These are phyloP conservation scores for Psittacula derbiana DNA, from an alignment of 2,797 vertebrate genomes.

Conservation along the genomic window DNA sequence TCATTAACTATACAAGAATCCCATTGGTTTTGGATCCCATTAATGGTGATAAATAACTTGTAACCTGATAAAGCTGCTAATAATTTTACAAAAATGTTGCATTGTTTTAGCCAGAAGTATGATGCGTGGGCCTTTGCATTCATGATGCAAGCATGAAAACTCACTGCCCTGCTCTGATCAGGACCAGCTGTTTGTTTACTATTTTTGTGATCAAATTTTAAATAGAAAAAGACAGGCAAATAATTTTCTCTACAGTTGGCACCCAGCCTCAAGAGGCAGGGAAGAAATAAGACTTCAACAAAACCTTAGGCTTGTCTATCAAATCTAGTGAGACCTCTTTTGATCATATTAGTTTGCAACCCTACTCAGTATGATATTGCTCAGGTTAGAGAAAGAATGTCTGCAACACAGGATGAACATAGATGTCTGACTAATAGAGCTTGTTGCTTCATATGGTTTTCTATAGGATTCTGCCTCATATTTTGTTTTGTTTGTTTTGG, in stretches of 20 bases:
- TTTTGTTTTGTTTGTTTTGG: neutral
- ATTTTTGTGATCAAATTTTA: neutral
- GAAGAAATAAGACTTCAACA: neutral
- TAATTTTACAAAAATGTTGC: constrained; percentile 60
- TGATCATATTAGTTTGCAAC: neutral
- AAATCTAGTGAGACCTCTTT: neutral
- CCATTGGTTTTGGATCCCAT: neutral
- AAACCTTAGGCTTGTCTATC: neutral
- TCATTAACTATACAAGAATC: neutral
- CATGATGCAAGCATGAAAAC: constrained; percentile 33
- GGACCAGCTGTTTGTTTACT: constrained; percentile 4
- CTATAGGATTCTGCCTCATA: neutral
- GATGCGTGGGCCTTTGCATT: neutral
- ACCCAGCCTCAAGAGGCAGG: neutral
- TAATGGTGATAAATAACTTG: constrained; percentile 25
- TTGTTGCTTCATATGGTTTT: neutral
- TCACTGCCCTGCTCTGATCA: neutral
- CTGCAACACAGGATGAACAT: neutral
- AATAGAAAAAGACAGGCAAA: neutral
- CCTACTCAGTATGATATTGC: neutral
- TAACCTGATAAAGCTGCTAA: constrained; percentile 42
- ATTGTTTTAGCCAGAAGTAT: constrained; percentile 25
- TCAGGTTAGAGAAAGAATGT: neutral
- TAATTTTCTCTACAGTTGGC: neutral
- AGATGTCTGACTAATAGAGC: neutral